These are phyloP conservation scores for Choloepus hoffmanni DNA, from an alignment of 2,113 vertebrate genomes.

Conservation along the genomic window DNA sequence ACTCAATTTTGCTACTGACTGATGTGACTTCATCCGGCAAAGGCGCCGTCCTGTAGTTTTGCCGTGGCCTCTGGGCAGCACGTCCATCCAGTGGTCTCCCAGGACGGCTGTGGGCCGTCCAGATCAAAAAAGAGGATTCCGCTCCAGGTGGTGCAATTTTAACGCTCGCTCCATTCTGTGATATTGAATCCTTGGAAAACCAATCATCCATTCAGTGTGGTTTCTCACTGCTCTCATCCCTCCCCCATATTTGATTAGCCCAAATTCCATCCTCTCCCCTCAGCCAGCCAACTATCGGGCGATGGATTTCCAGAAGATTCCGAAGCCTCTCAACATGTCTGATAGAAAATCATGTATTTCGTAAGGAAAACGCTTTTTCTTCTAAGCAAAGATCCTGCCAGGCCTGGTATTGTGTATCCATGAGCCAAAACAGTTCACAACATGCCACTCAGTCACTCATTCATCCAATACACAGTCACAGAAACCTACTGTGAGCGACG, in stretches of 20 bases:
- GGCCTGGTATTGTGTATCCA: neutral
- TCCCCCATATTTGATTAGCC: fast-evolving
- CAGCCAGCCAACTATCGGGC: neutral
- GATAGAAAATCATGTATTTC: neutral
- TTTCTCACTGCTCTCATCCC: fast-evolving
- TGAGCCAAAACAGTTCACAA: neutral
- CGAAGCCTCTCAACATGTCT: fast-evolving
- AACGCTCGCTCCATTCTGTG: neutral
- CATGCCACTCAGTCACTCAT: neutral
- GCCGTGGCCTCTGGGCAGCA: fast-evolving
- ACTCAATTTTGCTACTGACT: neutral
- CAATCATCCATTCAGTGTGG: fast-evolving
- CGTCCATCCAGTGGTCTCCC: fast-evolving
- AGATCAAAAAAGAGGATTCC: neutral
- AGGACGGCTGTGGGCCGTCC: neutral
- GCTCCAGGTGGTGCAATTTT: neutral
- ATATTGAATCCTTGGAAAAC: neutral
- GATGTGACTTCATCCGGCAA: neutral
- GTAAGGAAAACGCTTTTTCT: neutral
- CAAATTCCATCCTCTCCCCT: neutral
- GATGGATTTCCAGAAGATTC: neutral
- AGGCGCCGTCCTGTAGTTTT: neutral
- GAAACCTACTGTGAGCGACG: neutral
- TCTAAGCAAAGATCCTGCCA: neutral
- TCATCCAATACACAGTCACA: fast-evolving